Base-by-base conservation (phyloP, 1,140 invertebrate species). In the Bicyclus anynana region DNA sequence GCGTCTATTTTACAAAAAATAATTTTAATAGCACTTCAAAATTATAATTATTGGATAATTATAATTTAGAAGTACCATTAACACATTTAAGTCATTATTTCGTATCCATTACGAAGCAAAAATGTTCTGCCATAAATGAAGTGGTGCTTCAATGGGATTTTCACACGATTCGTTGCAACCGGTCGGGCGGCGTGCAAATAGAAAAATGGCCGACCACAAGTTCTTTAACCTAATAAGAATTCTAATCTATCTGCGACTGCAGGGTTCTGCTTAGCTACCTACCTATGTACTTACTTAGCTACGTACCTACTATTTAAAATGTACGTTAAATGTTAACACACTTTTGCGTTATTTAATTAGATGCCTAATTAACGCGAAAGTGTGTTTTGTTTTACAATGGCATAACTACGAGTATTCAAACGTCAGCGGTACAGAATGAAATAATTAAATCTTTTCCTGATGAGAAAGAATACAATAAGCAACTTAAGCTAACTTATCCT, bases 141-240 rank as follows among this genome's bases (percentile, higher is more conserved):
- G 14, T 57, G 54, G 40, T 50, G 50, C 40, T 42, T 52, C 40
- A 46, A 35, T 33, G 44, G 53, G 58, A 72, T 74, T 72, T 77
- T 81, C 75, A 75, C 78, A 81, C 76, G 78, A 70, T 72, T 29
- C 53, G 55, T 74, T 73, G 61, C 72, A 68, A 79, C 78, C 76
- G 78, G 76, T 81, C 48, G 27, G 74, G 79, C 48, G 27, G 14
- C 21, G 40, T 10, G 51, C 59, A 73, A 73, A 73, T 65, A 67
- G 62, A 69, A 67, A 64, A 63, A 65, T 64, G 49, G 21, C 23
- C 29, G 10, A 1, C 29, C 10, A 53, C 12, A 21, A 40, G 70
- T 70, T 70, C 67, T 52, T 66, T 62, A 67, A 42, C 56, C 35
- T 57, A 46, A 61, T 53, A 55, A 58, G 35, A 57, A 47, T 49